phyloP scores from a whole-genome alignment of 1,140 invertebrate species.

The Proctacanthus coquilletti region DNA sequence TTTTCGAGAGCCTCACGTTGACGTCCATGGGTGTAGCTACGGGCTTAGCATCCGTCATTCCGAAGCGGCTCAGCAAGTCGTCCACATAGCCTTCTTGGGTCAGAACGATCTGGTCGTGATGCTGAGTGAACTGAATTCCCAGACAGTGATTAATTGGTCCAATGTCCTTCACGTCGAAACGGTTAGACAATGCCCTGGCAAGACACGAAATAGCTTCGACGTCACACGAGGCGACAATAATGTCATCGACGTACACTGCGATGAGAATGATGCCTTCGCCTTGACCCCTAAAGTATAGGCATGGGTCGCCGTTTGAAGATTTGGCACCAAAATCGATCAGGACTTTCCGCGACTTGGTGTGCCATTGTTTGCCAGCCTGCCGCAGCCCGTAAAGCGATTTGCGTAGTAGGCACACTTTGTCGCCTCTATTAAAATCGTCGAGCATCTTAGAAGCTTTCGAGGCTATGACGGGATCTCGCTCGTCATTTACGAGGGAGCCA shows the following conservation, averaged over 20 bases:
- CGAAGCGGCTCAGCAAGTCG: conserved; percentile 15
- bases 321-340: conserved; percentile 14
- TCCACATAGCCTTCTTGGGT: conserved; percentile 22
- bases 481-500: too few relatives aligned
- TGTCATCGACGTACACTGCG: conserved; percentile 15
- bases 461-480: conserved; percentile 3
- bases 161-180: conserved; percentile 15
- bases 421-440: too few relatives aligned
- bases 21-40: conserved; percentile 12
- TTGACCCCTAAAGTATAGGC: conserved; percentile 14
- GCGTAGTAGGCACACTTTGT: conserved; percentile 17
- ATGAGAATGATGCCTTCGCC: background rate
- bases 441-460: too few relatives aligned
- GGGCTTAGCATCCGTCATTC: conserved; percentile 12
- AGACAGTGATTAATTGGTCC: conserved; percentile 13
- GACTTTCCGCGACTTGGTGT: conserved; percentile 13
- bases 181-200: conserved; percentile 8
- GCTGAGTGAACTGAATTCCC: conserved; percentile 16
- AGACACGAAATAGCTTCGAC: conserved; percentile 7
- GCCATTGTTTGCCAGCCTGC: conserved; percentile 19
- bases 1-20: conserved; percentile 5
- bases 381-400: conserved; percentile 29
- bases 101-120: conserved; percentile 14
- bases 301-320: conserved; percentile 16
- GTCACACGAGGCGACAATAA: conserved; percentile 11